phyloP scores from a whole-genome alignment of 1,140 invertebrate species.

The Thereuonema tuberculata region DNA sequence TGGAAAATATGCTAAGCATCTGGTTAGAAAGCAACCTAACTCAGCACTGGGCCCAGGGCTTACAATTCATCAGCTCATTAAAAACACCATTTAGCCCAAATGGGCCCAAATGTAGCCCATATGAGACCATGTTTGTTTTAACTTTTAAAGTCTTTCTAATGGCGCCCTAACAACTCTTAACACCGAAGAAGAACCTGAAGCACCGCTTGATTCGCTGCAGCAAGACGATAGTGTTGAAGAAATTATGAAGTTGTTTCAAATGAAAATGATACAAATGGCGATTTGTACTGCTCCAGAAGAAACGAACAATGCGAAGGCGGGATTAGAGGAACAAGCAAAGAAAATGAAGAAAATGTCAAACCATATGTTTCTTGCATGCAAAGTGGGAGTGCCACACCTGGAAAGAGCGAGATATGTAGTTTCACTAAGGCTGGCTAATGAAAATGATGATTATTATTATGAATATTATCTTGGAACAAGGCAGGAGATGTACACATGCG shows the following conservation, averaged over 20 bases:
- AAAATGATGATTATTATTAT: neutral
- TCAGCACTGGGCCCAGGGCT: neutral
- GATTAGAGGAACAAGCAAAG: neutral
- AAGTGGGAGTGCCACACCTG: neutral
- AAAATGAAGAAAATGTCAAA: neutral
- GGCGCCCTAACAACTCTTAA: neutral
- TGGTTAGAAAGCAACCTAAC: neutral
- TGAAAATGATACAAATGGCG: neutral
- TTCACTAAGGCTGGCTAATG: neutral
- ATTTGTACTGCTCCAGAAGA: no score
- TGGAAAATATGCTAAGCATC: neutral
- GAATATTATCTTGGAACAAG: neutral
- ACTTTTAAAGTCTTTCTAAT: neutral
- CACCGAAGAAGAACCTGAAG: neutral
- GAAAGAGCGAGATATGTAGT: neutral
- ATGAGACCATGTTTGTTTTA: neutral
- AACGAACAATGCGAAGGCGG: no score
- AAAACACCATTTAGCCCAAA: neutral
- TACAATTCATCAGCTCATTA: neutral
- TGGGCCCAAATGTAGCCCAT: neutral
- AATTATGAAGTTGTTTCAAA: neutral
- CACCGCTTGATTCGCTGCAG: neutral
- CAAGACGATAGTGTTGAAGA: neutral
- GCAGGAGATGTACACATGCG: neutral
- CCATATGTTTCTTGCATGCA: neutral